phyloP scores from a whole-genome alignment of 2,888 invertebrate genomes.

The Drosophila lacicola region DNA sequence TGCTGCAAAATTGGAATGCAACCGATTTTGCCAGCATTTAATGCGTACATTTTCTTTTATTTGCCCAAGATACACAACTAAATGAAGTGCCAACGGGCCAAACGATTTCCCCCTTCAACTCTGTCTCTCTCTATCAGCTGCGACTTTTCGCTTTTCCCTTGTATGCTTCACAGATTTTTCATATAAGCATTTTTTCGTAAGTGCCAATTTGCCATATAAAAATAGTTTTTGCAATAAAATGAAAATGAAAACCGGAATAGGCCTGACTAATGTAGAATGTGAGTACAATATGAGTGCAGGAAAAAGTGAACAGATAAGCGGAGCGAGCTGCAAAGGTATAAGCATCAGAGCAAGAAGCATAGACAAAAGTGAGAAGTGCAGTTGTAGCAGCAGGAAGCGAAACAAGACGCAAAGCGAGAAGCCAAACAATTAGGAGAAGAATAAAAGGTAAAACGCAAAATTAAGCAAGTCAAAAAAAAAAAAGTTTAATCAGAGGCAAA shows the following conservation, averaged over 20 bases:
- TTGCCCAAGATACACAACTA: slow-evolving; percentile 36
- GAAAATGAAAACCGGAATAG: slow-evolving; percentile 7
- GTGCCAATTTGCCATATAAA: slow-evolving; percentile 33
- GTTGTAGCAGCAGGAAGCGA: too few relatives aligned
- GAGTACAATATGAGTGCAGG: background rate
- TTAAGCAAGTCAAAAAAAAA: background rate
- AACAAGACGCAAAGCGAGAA: background rate
- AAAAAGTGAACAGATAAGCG: background rate
- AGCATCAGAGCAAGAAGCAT: too few relatives aligned
- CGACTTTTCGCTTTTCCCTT: slow-evolving; percentile 5
- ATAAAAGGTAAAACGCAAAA: background rate
- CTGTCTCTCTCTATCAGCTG: slow-evolving; percentile 18
- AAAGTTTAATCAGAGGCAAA: too few relatives aligned
- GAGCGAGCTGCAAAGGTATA: background rate
- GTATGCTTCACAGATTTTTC: slow-evolving; percentile 24
- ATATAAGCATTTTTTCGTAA: slow-evolving; percentile 15
- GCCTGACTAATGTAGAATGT: slow-evolving; percentile 4
- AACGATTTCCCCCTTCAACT: slow-evolving; percentile 17
- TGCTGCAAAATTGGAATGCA: slow-evolving; percentile 34
- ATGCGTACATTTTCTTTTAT: slow-evolving; percentile 48
- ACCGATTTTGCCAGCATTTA: slow-evolving; percentile 35
- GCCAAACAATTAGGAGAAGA: background rate
- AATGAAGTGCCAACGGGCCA: slow-evolving; percentile 41
- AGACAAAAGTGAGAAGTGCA: too few relatives aligned
- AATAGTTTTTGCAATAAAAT: slow-evolving; percentile 18